Evolutionary conservation across 2,888 invertebrate species (phyloP), one percentile per base, ranked within the genome.

Genomic region (Harpalus rufipes): DNA sequence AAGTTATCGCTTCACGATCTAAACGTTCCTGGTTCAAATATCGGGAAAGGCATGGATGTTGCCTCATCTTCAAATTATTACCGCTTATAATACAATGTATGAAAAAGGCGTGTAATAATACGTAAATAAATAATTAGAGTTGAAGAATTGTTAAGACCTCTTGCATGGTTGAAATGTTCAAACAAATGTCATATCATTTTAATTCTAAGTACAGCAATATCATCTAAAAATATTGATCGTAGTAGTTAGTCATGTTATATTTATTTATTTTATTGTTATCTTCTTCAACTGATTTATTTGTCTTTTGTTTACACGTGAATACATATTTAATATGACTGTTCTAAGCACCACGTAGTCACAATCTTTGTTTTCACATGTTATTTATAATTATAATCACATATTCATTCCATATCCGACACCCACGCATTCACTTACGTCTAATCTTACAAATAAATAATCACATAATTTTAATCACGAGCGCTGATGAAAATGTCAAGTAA

Each of bases 401-500:
- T 12, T 51, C 44, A 51, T 51, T 51, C 12, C 10, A 51, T 51
- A 51, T 10, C 44, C 44, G 3, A 51, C 44, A 10, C 44, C 44
- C 44, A 51, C 44, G 10, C 44, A 51, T 51, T 51, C 44, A 51
- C 44, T 51, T 51, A 51, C 12, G 8, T 51, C 44, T 10, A 51
- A 51, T 51, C 44, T 51, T 12, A 51, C 44, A 51, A 51, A 51
- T 51, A 51, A 51, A 51, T 51, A 51, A 51, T 51, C 44, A 51
- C 10, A 51, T 51, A 51, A 51, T 51, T 51, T 51, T 51, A 51
- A 51, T 51, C 44, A 51, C 44, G 8, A 51, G 44, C 44, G 44
- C 44, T 51, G 44, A 51, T 51, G 44, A 51, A 51, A 51, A 51
- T 51, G 44, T 51, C 44, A 51, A 51, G 44, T 51, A 51, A 51